Evolutionary conservation across 2,797 vertebrate species (phyloP).

Genomic region (Tachyglossus aculeatus): DNA sequence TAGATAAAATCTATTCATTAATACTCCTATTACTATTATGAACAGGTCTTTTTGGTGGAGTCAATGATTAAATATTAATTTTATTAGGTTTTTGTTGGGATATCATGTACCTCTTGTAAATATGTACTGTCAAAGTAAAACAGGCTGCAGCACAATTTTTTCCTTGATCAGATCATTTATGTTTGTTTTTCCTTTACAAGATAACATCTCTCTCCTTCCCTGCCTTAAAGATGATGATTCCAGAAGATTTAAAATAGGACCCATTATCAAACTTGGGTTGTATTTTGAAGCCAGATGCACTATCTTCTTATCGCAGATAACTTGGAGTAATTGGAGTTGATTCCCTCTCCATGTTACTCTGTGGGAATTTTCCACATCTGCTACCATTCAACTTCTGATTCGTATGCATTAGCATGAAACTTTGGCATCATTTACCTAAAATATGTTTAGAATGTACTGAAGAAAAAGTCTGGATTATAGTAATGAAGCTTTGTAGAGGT

Average conservation of each 20-base stretch:
- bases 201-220: too few relatives aligned
- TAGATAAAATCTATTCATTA: too few relatives aligned
- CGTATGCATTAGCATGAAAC: background rate
- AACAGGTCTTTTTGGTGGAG: too few relatives aligned
- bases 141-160: too few relatives aligned
- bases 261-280: background rate
- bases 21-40: too few relatives aligned
- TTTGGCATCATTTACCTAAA: slow-evolving; percentile 20
- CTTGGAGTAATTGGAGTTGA: background rate
- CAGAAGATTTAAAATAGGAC: background rate
- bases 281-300: background rate
- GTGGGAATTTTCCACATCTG: background rate
- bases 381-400: background rate
- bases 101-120: too few relatives aligned
- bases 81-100: too few relatives aligned
- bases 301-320: background rate
- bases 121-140: too few relatives aligned
- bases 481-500: background rate
- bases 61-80: too few relatives aligned
- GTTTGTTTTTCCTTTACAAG: too few relatives aligned
- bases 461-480: slow-evolving; percentile 2
- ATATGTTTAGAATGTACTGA: background rate
- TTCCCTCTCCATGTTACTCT: background rate
- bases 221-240: background rate
- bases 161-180: too few relatives aligned